phyloP scores from a whole-genome alignment of 2,113 vertebrate species.

The Paramormyrops kingsleyae region DNA sequence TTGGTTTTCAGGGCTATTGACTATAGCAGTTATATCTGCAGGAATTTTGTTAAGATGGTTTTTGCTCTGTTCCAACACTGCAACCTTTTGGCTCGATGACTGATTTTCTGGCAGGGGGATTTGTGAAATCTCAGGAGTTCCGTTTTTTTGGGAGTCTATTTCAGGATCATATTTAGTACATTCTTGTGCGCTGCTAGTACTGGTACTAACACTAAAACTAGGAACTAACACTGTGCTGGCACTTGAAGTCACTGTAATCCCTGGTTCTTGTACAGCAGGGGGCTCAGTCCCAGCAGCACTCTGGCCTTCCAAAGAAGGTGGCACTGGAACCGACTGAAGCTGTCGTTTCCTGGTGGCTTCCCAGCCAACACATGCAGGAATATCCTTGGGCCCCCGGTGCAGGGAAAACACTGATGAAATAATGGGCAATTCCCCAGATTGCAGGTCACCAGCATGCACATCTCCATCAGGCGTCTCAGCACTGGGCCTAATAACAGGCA shows the following conservation, averaged over 20 bases:
- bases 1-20: background rate
- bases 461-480: background rate
- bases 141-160: background rate
- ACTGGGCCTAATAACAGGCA: constrained; percentile 17
- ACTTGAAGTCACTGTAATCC: background rate
- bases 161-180: background rate
- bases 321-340: background rate
- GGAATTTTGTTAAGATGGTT: background rate
- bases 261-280: background rate
- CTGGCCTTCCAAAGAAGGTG: background rate
- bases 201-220: background rate
- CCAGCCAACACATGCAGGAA: constrained; percentile 52
- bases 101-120: background rate
- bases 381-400: constrained; percentile 63
- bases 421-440: constrained; percentile 66
- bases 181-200: background rate
- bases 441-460: constrained; percentile 4
- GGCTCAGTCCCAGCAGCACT: background rate
- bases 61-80: background rate
- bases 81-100: background rate
- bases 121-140: background rate
- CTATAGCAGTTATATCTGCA: background rate
- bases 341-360: background rate
- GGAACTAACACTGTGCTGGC: background rate
- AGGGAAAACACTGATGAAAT: constrained; percentile 93